Evolutionary conservation across 2,113 vertebrate genomes (phyloP), one percentile per base, ranked within the genome.

Genomic region (Oxyura jamaicensis): DNA sequence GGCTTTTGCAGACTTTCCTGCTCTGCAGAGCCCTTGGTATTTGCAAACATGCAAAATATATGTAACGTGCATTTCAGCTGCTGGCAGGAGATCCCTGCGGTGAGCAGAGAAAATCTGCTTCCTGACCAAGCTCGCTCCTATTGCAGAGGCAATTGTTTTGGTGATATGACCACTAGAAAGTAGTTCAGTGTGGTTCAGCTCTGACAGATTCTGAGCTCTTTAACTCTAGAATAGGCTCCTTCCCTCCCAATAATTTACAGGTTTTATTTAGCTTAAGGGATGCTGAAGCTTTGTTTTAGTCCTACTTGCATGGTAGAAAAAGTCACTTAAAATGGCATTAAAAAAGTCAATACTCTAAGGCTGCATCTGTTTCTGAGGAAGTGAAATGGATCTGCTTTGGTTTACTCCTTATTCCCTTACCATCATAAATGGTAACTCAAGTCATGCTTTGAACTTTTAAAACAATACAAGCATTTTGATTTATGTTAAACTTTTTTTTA

Each of bases 1-100:
- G 92, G 94, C 93, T 86, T 12, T 58, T 42, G 69, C 82, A 77
- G 79, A 13, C 44, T 79, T 33, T 6, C 21, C n/a, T 90, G 56
- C 91, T 92, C 67, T 60, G 72, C 68, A 59, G 75, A 71, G 53
- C 83, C 55, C 89, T 82, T 74, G 88, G 87, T 41, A 86, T 91
- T 88, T 96, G 62, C 56, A 48, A 65, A 93, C 75, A 88, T 2
- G 67, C 41, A 72, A 91, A 91, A 72, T 65, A 28, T 0, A 29
- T 62, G 84, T 15, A 58, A 62, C 3, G 8, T 1, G 3, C 26
- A 4, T 4, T 91, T 58, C 41, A 46, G 75, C 84, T 79, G 87
- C 93, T 66, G 81, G 77, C 84, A 11, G 36, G 35, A 66, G 16
- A 90, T 80, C 58, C 63, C n/a, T 52, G 4, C 1, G 36, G 44